Evolutionary conservation across 1,140 invertebrate species (phyloP).

Genomic region (Trachymyrmex septentrionalis): DNA sequence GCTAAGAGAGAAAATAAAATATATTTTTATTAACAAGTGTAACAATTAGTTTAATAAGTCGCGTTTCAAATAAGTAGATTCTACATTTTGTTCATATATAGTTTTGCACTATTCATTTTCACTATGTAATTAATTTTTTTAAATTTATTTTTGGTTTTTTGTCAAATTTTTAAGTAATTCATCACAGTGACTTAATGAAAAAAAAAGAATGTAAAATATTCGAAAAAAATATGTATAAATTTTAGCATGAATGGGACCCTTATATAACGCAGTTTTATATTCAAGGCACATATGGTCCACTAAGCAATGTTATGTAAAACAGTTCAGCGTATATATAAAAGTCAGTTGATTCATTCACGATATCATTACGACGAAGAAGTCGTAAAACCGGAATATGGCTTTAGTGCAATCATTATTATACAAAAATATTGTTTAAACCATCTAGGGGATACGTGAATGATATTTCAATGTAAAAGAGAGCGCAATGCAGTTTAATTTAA

Average conservation of each 20-base stretch:
- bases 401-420: neutral
- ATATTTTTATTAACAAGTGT: constrained; percentile 33
- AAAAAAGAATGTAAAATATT: constrained; percentile 9
- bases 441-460: neutral
- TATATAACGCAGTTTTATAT: constrained; percentile 63
- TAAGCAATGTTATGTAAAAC: constrained; percentile 66
- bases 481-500: constrained; percentile 45
- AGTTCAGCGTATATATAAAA: constrained; percentile 71
- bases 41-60: constrained; percentile 23
- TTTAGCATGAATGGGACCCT: constrained; percentile 42
- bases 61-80: neutral
- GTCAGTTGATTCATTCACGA: constrained; percentile 64
- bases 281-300: constrained; percentile 73
- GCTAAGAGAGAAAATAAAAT: constrained; percentile 34
- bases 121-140: neutral
- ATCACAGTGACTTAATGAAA: constrained; percentile 7
- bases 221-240: constrained; percentile 25
- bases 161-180: neutral
- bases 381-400: neutral
- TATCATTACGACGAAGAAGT: constrained; percentile 52
- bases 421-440: neutral
- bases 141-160: constrained; percentile 14
- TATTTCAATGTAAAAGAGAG: constrained; percentile 16
- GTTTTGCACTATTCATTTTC: constrained; percentile 22
- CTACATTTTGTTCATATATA: constrained; percentile 30